Percentiles rank a stretch among this genome's conserved stretches.
Evolutionary conservation across 2,888 invertebrate species (phyloP).

Genomic region (Rhamnusium bicolor): DNA sequence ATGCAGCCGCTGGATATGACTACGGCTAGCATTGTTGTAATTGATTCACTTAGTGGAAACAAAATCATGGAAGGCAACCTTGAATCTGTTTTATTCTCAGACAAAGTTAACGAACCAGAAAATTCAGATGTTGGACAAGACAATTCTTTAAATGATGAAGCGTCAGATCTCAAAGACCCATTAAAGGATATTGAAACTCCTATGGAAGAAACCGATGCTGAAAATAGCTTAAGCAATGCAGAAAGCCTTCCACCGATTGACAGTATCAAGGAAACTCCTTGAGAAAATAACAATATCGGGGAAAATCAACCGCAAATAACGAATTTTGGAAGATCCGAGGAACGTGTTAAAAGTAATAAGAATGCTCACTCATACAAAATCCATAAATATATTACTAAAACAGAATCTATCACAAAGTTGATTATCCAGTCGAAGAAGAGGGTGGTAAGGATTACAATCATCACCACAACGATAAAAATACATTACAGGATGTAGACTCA

Average conservation of each 20-base stretch:
- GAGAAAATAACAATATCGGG: no score
- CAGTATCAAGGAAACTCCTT: no score
- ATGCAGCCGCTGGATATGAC: not conserved
- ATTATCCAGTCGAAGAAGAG: not conserved
- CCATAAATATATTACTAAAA: not conserved
- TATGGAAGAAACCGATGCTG: not conserved
- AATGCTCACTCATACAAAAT: not conserved
- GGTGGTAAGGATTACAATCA: not conserved
- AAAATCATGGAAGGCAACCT: not conserved
- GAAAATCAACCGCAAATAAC: no score
- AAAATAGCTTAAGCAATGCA: not conserved
- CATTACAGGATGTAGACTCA: not conserved
- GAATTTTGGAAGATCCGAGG: not conserved
- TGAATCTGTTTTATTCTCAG: not conserved
- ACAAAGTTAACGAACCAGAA: not conserved
- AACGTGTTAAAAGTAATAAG: not conserved
- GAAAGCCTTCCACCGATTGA: not conserved
- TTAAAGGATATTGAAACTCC: not conserved
- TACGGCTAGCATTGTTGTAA: not conserved
- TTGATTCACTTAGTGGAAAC: not conserved
- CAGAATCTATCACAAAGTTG: slow-evolving; percentile 5
- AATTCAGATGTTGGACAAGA: not conserved
- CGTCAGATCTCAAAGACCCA: no score
- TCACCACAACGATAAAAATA: not conserved
- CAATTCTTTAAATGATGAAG: no score